These are phyloP conservation scores for Rosalia funebris DNA, from an alignment of 2,888 invertebrate genomes.

Conservation along the genomic window DNA sequence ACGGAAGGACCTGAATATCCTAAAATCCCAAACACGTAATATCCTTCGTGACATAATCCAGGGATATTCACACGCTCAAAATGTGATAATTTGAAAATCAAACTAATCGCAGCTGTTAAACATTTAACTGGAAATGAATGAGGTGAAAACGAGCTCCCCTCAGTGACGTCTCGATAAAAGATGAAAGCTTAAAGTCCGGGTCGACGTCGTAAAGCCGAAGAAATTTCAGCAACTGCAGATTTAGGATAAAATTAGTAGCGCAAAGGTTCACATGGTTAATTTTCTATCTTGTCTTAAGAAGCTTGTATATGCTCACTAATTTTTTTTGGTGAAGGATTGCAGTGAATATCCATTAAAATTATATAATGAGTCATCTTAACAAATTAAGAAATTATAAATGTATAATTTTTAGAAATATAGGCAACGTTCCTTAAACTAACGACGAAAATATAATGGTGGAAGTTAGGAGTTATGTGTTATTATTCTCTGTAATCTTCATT, in stretches of 20 bases:
- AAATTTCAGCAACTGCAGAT: constrained; percentile 12
- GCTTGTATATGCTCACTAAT: neutral
- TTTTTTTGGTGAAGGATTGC: too few relatives aligned
- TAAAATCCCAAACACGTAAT: neutral
- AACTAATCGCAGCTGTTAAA: constrained; percentile 7
- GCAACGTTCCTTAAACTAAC: too few relatives aligned
- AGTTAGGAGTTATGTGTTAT: too few relatives aligned
- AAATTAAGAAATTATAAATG: too few relatives aligned
- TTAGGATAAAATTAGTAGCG: constrained; percentile 10
- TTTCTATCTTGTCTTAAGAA: constrained; percentile 21
- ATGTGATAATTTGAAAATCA: constrained; percentile 3
- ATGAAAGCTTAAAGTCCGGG: constrained; percentile 14
- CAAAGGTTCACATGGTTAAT: constrained; percentile 21
- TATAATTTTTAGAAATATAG: too few relatives aligned
- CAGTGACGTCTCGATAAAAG: constrained; percentile 17
- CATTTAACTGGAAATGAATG: constrained; percentile 15
- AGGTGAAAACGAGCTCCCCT: constrained; percentile 16
- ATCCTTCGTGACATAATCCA: neutral
- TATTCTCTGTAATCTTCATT: too few relatives aligned
- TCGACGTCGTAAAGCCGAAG: neutral
- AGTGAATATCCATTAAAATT: too few relatives aligned
- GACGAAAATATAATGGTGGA: too few relatives aligned
- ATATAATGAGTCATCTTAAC: too few relatives aligned
- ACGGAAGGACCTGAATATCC: neutral
- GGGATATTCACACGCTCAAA: neutral